Evolutionary conservation across 2,797 vertebrate genomes (phyloP).

Genomic region (Rhynchonycteris naso): DNA sequence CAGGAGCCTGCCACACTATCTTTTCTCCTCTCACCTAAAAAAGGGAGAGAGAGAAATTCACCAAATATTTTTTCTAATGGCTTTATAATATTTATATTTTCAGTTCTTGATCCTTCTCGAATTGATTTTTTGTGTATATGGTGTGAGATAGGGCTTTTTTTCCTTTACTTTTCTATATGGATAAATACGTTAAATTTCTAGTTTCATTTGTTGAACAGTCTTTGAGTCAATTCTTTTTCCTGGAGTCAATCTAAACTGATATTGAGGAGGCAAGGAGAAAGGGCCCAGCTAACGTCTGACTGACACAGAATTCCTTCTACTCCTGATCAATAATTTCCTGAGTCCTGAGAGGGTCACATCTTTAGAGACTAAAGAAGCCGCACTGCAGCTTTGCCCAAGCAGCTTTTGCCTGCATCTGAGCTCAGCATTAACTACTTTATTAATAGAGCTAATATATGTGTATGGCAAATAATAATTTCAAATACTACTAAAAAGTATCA

Average conservation of each 20-base stretch:
- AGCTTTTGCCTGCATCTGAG: neutral
- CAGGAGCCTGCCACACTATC: too few species aligned
- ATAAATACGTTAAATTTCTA: neutral
- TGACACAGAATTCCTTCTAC: neutral
- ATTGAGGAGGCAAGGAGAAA: neutral
- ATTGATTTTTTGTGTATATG: neutral
- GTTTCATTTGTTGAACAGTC: neutral
- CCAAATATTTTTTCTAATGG: neutral
- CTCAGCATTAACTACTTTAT: constrained; percentile 4
- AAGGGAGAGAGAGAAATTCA: neutral
- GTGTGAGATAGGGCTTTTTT: neutral
- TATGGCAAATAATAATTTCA: constrained; percentile 16
- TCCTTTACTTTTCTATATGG: neutral
- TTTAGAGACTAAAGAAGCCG: neutral
- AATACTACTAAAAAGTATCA: neutral
- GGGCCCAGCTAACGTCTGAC: neutral
- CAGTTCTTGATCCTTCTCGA: neutral
- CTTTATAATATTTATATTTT: neutral
- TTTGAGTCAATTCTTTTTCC: neutral
- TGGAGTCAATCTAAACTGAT: neutral
- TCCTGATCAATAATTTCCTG: neutral
- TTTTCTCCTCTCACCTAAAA: too few species aligned
- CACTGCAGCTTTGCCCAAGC: neutral
- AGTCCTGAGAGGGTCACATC: neutral
- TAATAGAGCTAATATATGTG: neutral